Evolutionary conservation across 2,888 invertebrate species (phyloP), one percentile per base, ranked within the genome.

Genomic region (Pterobdella sp.): DNA sequence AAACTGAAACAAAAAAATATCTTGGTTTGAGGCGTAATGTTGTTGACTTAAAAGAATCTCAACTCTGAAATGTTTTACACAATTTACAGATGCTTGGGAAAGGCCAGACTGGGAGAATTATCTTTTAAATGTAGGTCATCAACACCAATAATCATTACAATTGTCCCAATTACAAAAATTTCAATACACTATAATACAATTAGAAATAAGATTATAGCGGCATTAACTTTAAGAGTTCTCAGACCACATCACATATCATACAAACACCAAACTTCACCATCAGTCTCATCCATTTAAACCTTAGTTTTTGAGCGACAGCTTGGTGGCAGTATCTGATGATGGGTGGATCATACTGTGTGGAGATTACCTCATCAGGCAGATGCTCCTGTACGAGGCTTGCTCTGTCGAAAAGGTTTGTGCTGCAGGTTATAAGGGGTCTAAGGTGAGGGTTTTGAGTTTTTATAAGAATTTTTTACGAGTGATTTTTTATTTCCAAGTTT

Each of bases 281-380:
- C 34, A 66, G 3, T 34, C 7, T 7, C 66, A 66, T 7, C 42
- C 42, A 56, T 26, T 26, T n/a, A 22, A 22, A 22, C 60, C n/a
- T 78, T 85, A 80, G 87, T 87, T 67, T 88, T 89, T 82, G 81
- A 88, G 35, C 83, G 88, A 74, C 88, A 89, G 80, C 87, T 88
- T 72, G 82, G 90, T 63, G 90, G 89, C 0, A 85, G 90, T 56
- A 26, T 22, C 7, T 22, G 60, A 56, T 22, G 60, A 56, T 22
- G 60, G n/a, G n/a, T 56, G 60, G 60, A 26, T 56, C n/a, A 26
- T 56, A 3, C 26, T 56, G 60, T 56, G 60, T 56, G 60, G 60
- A 26, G 60, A 56, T 26, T 26, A 26, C n/a, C n/a, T 56, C 60
- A 56, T 56, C 60, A 7, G 60, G 4, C 60, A 56, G n/a, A 7